A percentile compares a stretch with the other conserved stretches of the same genome.
Evolutionary conservation across 1,140 invertebrate genomes (phyloP).

Genomic region (Spodoptera frugiperda): DNA sequence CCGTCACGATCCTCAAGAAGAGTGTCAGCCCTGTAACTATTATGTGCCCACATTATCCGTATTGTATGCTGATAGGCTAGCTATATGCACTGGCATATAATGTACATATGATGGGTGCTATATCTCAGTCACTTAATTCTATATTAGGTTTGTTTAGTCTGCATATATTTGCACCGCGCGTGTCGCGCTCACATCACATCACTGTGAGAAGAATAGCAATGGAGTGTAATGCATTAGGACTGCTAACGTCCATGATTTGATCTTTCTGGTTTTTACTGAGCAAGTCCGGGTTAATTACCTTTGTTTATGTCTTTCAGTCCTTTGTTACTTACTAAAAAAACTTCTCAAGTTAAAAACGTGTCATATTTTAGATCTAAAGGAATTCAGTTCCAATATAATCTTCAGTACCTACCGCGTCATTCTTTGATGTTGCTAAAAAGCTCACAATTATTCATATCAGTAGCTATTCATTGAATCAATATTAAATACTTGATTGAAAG

Average conservation of each 20-base stretch:
- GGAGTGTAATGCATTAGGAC: background rate
- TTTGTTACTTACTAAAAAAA: too few species aligned
- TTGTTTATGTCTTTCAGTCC: too few species aligned
- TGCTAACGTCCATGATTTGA: background rate
- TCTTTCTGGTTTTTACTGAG: too few species aligned
- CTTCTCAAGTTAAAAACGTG: too few species aligned
- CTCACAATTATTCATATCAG: too few species aligned
- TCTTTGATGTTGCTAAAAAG: too few species aligned
- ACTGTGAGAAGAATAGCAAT: background rate
- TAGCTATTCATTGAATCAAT: too few species aligned
- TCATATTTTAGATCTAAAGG: too few species aligned
- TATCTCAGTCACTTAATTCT: slow-evolving; percentile 8
- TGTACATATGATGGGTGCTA: slow-evolving; percentile 9
- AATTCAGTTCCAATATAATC: too few species aligned
- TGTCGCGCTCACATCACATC: slow-evolving; percentile 12
- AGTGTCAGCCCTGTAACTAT: background rate
- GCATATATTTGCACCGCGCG: slow-evolving; percentile 4
- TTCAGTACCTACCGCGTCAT: too few species aligned
- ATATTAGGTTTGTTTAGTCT: slow-evolving; percentile 25
- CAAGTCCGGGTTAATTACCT: too few species aligned
- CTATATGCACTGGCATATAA: background rate
- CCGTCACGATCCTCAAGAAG: background rate
- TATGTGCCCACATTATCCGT: slow-evolving; percentile 19
- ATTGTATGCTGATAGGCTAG: slow-evolving; percentile 15
- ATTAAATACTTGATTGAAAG: background rate